Evolutionary conservation across 2,113 vertebrate genomes (phyloP), one percentile per base, ranked within the genome.

Genomic region (Pungitius pungitius): DNA sequence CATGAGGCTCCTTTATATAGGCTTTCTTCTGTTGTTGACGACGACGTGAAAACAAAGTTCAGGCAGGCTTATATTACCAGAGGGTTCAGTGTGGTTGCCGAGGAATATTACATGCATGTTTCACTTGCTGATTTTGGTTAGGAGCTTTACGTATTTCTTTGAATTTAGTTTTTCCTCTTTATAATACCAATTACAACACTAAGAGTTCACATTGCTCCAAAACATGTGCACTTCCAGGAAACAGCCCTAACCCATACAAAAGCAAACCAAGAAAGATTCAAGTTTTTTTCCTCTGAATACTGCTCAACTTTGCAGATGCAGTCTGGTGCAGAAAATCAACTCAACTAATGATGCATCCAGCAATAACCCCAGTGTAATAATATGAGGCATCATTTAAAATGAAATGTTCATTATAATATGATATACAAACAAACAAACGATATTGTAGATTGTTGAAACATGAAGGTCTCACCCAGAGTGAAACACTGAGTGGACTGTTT

Each of bases 231-330:
- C 58, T 64, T 30, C 10, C 62, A 81, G 78, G 52, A 75, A 68
- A 45, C 24, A 12, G 33, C 14, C 37, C 17, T 8, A 11, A 12
- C 33, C 14, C 30, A 17, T 8, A 11, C 13, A 24, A 69, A 75
- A 73, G 35, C 39, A 72, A 79, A 69, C 45, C 20, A 54, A 76
- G 61, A 15, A 17, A 61, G 47, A 37, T 56, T 73, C 11, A 9
- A 65, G 4, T 62, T 42, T n/a, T 39, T 67, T 75, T 73, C 20
- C 40, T 75, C 70, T 63, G 52, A 73, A 67, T 52, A 37, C 52
- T 26, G 22, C 14, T 52, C 1, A 6, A 24, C 51, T 57, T 76
- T 22, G 8, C 3, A 26, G 43, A 57, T 6, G 2, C 37, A 18
- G 24, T 26, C 66, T 59, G 47, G 12, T 35, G 22, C 18, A 69